Evolutionary conservation across 2,113 vertebrate genomes (phyloP).

Genomic region (human (Homo sapiens)): DNA sequence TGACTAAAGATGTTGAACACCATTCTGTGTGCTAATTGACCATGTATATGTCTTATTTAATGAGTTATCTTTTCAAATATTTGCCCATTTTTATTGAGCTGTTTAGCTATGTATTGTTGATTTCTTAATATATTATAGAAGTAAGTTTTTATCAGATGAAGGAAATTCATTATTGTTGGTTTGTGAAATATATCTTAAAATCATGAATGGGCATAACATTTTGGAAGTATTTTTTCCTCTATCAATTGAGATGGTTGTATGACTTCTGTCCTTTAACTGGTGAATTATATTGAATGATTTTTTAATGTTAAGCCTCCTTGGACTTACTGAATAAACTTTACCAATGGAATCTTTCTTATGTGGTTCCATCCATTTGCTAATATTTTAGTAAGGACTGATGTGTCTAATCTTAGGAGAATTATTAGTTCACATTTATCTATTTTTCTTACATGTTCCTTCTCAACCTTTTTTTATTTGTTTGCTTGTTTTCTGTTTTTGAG

Average conservation of each 20-base stretch:
- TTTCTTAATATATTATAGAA: background rate
- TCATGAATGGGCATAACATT: background rate
- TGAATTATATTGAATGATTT: background rate
- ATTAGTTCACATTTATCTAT: background rate
- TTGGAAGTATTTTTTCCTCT: background rate
- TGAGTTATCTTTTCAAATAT: background rate
- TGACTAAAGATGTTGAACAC: background rate
- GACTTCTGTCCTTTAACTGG: background rate
- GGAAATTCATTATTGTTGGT: background rate
- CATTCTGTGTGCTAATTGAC: background rate
- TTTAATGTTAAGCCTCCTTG: background rate
- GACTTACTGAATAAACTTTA: background rate
- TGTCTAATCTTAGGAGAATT: background rate
- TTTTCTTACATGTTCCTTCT: background rate
- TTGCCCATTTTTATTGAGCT: background rate
- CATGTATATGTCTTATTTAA: background rate
- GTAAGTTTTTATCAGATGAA: background rate
- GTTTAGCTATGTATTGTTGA: background rate
- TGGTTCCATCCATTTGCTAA: background rate
- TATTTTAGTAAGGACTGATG: background rate
- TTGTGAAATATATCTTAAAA: constrained; percentile 1
- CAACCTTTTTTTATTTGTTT: background rate
- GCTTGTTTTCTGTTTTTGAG: too few relatives aligned
- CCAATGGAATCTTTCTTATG: background rate
- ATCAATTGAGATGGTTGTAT: background rate